Conservation (phyloP, 2,113 vertebrate genomes). For the Platysteira castanea region DNA sequence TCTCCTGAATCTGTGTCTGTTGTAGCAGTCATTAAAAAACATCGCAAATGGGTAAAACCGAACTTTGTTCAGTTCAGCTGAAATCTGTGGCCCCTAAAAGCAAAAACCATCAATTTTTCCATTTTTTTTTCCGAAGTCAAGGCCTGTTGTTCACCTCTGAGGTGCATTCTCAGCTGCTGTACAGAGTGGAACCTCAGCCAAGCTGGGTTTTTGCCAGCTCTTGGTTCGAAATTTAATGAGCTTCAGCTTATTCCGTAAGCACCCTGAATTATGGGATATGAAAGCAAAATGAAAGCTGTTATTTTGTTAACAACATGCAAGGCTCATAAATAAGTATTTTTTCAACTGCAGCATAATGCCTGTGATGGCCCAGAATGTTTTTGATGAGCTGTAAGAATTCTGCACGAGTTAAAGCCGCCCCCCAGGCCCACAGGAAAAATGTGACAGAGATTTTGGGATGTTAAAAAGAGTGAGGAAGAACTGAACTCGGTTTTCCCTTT, state of each 20-base stretch:
- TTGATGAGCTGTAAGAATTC: not conserved
- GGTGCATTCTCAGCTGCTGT: not conserved
- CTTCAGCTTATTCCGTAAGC: not conserved
- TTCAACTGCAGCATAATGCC: not conserved
- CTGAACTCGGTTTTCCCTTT: not conserved
- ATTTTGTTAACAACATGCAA: not conserved
- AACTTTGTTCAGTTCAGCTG: not conserved
- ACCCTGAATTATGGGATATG: not conserved
- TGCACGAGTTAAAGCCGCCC: not conserved
- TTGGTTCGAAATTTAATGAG: not conserved
- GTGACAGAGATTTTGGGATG: not conserved
- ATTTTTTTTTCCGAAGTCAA: not conserved
- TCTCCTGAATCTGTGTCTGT: not conserved
- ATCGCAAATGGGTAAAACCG: not conserved
- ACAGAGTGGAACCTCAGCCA: not conserved
- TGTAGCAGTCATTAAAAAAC: not conserved
- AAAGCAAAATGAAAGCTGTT: not conserved
- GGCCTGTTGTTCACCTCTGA: not conserved
- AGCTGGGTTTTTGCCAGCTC: not conserved
- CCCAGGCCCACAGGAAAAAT: not conserved
- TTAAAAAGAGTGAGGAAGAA: not conserved
- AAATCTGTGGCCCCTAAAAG: not conserved
- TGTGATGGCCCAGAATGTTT: not conserved
- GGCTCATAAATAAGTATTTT: not conserved
- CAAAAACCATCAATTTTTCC: accelerated